Evolutionary conservation across 1,140 invertebrate species (phyloP).

Genomic region (Anoplolepis gracilipes): DNA sequence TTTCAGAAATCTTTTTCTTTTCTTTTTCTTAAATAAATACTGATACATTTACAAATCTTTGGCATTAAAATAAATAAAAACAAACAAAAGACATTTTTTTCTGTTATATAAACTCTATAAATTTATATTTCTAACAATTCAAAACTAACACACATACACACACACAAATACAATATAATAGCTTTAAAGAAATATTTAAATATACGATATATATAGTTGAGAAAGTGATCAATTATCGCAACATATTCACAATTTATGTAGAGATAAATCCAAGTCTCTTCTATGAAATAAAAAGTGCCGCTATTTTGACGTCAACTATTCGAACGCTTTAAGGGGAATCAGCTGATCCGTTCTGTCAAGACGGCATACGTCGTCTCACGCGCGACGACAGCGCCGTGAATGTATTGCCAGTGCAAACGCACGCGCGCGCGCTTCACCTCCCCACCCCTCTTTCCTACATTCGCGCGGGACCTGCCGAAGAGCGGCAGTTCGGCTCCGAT

Average conservation of each 20-base stretch:
- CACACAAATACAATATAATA: not conserved
- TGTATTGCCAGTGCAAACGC: conserved; percentile 40
- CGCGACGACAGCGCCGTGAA: conserved; percentile 44
- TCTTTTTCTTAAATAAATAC: not conserved
- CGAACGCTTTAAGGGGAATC: conserved; percentile 50
- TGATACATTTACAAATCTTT: not conserved
- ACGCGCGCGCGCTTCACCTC: not conserved
- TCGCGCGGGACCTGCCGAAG: conserved; percentile 68
- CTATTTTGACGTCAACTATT: not conserved
- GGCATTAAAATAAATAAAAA: not conserved
- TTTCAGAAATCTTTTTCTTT: not conserved
- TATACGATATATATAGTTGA: not conserved
- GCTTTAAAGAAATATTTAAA: not conserved
- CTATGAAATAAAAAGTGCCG: not conserved
- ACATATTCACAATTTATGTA: too few relatives aligned
- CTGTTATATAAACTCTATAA: not conserved
- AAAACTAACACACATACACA: not conserved
- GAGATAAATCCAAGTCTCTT: not conserved
- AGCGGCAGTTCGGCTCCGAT: conserved; percentile 81
- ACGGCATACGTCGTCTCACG: not conserved
- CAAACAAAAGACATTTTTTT: too few relatives aligned
- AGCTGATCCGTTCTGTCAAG: conserved; percentile 66
- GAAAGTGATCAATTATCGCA: not conserved
- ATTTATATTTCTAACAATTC: not conserved
- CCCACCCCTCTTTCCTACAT: conserved; percentile 52